Evolutionary conservation across 1,140 invertebrate genomes (phyloP), one percentile per base, ranked within the genome.

Genomic region (Bombus fervidus): DNA sequence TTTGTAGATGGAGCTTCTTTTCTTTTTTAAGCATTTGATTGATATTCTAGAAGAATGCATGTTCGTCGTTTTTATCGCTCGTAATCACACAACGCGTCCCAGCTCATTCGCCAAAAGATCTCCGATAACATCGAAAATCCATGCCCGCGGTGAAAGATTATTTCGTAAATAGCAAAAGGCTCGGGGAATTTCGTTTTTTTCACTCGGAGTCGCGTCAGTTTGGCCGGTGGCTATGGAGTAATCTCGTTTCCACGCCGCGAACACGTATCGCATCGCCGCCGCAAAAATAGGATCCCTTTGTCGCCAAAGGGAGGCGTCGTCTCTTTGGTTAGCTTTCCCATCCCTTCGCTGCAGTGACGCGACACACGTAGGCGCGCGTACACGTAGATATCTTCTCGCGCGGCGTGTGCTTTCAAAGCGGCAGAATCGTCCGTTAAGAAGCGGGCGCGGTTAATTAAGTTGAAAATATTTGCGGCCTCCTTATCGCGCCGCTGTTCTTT

Each of bases 401-500:
- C 18, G 37, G 64, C 15, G 57, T 69, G 53, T 43, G 53, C 43
- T 47, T 41, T 62, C 62, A 37, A 69, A 53, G 37, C 37, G n/a
- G 37, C 37, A 22, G 31, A 41, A 68, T 37, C 25, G 57, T 57
- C 57, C 62, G 79, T 77, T 72, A 83, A 83, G 85, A 83, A 75
- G 34, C 85, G 39, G 69, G 28, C 71, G 59, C 77, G 81, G 84
- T 88, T 94, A 94, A 94, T 94, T 94, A 94, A 93, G 93, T 93
- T 93, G 92, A 92, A 93, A 93, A 92, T 87, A 92, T 88, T 89
- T 72, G 86, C 77, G 81, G 37, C 85, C 86, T 85, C 88, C 90
- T 91, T 90, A 90, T 89, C 85, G 86, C 79, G 84, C 78, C 83
- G 9, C 15, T 37, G 79, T 66, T 62, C 86, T 89, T 93, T 93